Base-by-base conservation (phyloP, 2,888 invertebrate species). In the Conchocele bisecta region DNA sequence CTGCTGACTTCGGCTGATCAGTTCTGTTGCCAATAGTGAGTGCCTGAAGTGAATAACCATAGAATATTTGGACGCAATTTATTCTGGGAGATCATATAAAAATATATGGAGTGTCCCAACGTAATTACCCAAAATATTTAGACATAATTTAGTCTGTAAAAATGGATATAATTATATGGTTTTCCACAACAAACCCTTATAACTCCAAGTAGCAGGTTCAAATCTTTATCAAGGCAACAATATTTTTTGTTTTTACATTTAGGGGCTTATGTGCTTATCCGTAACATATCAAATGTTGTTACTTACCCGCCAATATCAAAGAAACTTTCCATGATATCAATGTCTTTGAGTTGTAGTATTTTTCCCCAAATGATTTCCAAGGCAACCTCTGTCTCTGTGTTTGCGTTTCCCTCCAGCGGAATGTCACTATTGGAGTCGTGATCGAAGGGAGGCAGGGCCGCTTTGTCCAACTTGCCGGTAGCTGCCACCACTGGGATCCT, bases 231-330 rank as follows among this genome's bases (percentile, higher is more conserved):
- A n/a, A n/a, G n/a, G n/a, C n/a, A n/a, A n/a, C n/a, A n/a, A n/a
- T n/a, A n/a, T n/a, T n/a, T n/a, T n/a, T n/a, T n/a, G n/a, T n/a
- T n/a, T n/a, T n/a, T n/a, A n/a, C n/a, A n/a, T n/a, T n/a, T n/a
- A n/a, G n/a, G n/a, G n/a, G n/a, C n/a, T n/a, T n/a, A n/a, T n/a
- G n/a, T n/a, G n/a, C n/a, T n/a, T n/a, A n/a, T n/a, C n/a, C n/a
- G n/a, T n/a, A n/a, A n/a, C n/a, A n/a, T n/a, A n/a, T 56, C 41
- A 26, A 29, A n/a, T 6, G 17, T 22, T n/a, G 20, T 13, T 39
- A 64, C 86, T 75, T 68, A 91, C 91, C 91, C 91, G 78, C 92
- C 92, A 13, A 91, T 80, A 75, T 92, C 92, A 81, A 92, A 92
- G 86, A 92, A 92, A 73, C 90, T 91, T 73, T 92, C 92, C 58